Evolutionary conservation across 2,797 vertebrate genomes (phyloP).

Genomic region (Nyctibius grandis): DNA sequence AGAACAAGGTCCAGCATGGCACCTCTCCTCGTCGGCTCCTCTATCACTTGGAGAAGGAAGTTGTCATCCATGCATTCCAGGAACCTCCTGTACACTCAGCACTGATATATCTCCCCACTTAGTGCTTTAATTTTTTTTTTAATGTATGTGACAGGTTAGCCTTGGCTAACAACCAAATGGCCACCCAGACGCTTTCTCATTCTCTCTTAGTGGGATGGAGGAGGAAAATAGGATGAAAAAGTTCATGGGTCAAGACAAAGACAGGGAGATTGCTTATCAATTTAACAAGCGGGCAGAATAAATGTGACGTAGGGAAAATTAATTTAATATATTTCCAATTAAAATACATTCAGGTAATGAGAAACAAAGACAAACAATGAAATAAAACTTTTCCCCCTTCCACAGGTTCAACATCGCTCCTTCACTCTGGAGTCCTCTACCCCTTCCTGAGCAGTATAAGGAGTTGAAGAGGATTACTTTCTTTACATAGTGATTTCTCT

Average conservation of each 20-base stretch:
- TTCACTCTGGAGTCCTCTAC: neutral
- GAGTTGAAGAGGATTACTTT: accelerated
- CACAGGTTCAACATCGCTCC: neutral
- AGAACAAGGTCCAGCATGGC: too few relatives aligned
- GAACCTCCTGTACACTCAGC: neutral
- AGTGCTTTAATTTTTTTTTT: neutral
- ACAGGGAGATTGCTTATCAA: neutral
- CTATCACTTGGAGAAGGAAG: too few relatives aligned
- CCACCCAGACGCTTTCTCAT: neutral
- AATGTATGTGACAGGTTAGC: neutral
- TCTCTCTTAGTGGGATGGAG: neutral
- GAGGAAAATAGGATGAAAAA: neutral
- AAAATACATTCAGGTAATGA: neutral
- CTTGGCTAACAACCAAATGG: neutral
- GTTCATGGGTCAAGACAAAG: neutral
- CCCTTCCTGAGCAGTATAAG: neutral
- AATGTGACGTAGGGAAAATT: neutral
- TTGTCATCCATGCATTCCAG: too few relatives aligned
- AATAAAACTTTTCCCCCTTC: neutral
- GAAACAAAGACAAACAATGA: neutral
- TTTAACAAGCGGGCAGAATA: neutral
- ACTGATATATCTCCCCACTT: neutral
- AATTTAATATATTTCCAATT: neutral
- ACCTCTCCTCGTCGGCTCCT: too few relatives aligned
- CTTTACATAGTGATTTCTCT: neutral